Evolutionary conservation across 1,140 invertebrate genomes (phyloP).

Genomic region (Acyrthosiphon pisum): DNA sequence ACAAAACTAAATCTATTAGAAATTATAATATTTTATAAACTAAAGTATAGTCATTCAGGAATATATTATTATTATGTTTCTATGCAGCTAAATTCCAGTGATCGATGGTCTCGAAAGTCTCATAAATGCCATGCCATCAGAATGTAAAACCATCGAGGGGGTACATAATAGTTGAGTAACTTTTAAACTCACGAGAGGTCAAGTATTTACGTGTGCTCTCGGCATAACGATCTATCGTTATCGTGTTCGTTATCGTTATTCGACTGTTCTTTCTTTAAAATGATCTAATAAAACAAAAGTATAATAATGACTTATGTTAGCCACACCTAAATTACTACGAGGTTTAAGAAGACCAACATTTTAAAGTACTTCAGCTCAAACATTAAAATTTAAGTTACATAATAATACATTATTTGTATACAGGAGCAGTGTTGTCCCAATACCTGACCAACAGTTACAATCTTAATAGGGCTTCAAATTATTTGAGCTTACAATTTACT

Average conservation of each 20-base stretch:
- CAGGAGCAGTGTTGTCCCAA: not conserved
- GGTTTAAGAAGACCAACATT: not conserved
- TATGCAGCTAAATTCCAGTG: not conserved
- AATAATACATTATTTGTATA: not conserved
- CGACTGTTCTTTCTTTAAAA: not conserved
- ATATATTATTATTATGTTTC: not conserved
- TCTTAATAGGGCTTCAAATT: not conserved
- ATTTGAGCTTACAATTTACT: not conserved
- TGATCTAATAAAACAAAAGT: conserved; percentile 38
- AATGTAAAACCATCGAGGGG: not conserved
- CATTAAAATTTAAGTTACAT: conserved; percentile 24
- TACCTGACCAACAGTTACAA: not conserved
- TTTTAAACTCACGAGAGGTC: not conserved
- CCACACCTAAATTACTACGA: not conserved
- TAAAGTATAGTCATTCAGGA: not conserved
- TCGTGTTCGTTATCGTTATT: conserved; percentile 26
- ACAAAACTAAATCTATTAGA: not conserved
- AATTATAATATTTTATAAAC: not conserved
- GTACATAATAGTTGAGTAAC: conserved; percentile 17
- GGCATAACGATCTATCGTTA: conserved; percentile 26
- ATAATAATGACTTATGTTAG: conserved; percentile 8
- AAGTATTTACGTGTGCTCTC: conserved; percentile 3
- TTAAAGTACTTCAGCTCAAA: not conserved
- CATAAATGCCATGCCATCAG: not conserved
- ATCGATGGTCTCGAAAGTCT: not conserved